These are phyloP conservation scores for Anarsia innoxiella DNA, from an alignment of 2,888 invertebrate species.

Conservation along the genomic window DNA sequence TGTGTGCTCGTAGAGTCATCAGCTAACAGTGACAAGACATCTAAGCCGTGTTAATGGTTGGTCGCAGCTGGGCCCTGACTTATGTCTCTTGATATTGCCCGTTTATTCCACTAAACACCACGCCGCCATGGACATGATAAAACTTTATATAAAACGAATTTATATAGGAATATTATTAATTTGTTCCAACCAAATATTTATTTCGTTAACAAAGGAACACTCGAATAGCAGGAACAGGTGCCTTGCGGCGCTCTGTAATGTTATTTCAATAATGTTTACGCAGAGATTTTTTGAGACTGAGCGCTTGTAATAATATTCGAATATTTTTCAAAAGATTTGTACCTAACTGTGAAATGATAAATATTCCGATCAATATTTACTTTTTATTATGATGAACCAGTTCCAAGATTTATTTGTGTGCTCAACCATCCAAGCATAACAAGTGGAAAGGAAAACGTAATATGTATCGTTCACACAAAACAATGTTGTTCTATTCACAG, in stretches of 20 bases:
- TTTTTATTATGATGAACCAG: conserved; percentile 12
- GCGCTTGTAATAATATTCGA: not conserved
- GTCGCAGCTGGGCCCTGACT: conserved; percentile 32
- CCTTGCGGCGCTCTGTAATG: not conserved
- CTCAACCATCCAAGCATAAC: conserved; percentile 30
- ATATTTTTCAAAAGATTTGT: not conserved
- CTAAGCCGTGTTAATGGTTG: conserved; percentile 21
- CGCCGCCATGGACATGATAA: no score
- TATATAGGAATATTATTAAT: no score
- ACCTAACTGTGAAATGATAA: no score
- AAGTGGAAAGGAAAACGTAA: conserved; percentile 26
- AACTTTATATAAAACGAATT: no score
- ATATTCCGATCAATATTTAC: conserved; percentile 9
- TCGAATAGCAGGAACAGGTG: not conserved
- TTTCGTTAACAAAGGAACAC: not conserved
- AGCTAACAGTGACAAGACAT: conserved; percentile 11
- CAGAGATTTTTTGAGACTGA: not conserved
- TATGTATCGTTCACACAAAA: conserved; percentile 18
- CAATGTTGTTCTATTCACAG: conserved; percentile 26
- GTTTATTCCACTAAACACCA: conserved; percentile 23
- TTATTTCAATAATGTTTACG: conserved; percentile 1
- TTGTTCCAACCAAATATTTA: not conserved
- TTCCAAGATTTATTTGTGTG: conserved; percentile 25
- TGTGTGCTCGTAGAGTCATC: conserved; percentile 7
- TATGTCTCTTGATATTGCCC: conserved; percentile 30